Percentiles rank a stretch among this genome's conserved stretches.
Evolutionary conservation across 2,797 vertebrate species (phyloP).

Genomic region (Melopsittacus undulatus): DNA sequence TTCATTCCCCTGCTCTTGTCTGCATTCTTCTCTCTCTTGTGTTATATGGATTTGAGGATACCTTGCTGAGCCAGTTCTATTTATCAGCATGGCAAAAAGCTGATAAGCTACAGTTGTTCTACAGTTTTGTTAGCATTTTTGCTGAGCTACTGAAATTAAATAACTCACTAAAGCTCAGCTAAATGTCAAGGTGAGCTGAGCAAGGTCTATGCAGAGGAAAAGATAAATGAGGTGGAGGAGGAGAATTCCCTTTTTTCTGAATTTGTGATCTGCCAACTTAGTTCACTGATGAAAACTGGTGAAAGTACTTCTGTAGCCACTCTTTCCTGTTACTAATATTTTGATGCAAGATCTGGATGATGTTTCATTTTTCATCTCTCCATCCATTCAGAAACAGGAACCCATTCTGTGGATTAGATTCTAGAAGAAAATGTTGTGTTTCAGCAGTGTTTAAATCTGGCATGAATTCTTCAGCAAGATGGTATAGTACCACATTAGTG

Average conservation of each 20-base stretch:
- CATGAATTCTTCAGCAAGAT: neutral
- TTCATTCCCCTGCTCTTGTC: neutral
- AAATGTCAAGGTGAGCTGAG: neutral
- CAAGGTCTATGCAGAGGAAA: slow-evolving; percentile 3
- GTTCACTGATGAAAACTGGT: neutral
- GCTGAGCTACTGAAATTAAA: neutral
- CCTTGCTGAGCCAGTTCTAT: slow-evolving; percentile 17
- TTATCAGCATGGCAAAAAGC: slow-evolving; percentile 13
- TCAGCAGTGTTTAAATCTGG: neutral
- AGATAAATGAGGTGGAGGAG: neutral
- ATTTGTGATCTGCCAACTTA: neutral
- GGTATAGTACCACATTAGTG: neutral
- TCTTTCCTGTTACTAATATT: neutral
- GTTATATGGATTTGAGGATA: neutral
- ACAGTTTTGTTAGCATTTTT: slow-evolving; percentile 22
- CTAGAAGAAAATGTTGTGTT: neutral
- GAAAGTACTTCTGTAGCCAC: neutral
- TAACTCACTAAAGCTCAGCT: neutral
- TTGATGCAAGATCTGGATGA: neutral
- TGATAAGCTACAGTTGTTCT: slow-evolving; percentile 34
- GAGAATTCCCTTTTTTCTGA: neutral
- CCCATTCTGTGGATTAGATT: neutral
- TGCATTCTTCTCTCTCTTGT: neutral
- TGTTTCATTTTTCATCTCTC: neutral
- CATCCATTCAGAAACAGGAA: neutral